Conservation (phyloP, 1,140 invertebrate genomes). For the Penaeus japonicus region DNA sequence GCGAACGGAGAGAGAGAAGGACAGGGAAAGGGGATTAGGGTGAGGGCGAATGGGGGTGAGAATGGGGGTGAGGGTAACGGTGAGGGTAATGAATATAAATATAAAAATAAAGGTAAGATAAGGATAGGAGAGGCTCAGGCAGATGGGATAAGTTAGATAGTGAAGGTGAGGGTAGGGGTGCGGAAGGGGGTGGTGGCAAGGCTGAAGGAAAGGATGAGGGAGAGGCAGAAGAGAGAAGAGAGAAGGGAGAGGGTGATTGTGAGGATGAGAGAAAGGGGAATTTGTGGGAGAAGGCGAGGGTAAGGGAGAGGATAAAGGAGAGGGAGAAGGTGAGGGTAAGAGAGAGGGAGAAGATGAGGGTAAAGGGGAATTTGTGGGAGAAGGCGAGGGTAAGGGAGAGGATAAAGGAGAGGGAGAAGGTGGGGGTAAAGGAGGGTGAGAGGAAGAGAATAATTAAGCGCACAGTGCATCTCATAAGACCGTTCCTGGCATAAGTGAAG, state of each 20-base stretch:
- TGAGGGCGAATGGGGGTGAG: neutral
- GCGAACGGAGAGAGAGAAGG: neutral
- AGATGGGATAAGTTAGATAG: too few relatives aligned
- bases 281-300: neutral
- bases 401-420: neutral
- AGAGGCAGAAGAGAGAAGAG: neutral
- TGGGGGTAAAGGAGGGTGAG: neutral
- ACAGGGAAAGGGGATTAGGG: too few relatives aligned
- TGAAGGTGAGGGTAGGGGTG: neutral
- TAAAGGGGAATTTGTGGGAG: neutral
- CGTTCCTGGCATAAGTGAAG: too few relatives aligned
- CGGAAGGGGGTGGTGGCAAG: neutral
- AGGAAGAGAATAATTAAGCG: neutral
- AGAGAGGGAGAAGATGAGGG: neutral
- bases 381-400: too few relatives aligned
- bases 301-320: neutral
- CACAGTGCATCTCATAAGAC: too few relatives aligned
- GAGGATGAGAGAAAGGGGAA: neutral
- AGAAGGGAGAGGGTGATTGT: neutral
- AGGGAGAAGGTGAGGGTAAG: neutral
- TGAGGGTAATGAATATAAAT: neutral
- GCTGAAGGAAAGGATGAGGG: neutral
- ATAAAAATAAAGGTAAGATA: neutral
- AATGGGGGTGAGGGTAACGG: neutral
- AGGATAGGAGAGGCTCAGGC: neutral